Base-by-base conservation (phyloP, 2,888 invertebrate genomes). In the Latheticus oryzae region DNA sequence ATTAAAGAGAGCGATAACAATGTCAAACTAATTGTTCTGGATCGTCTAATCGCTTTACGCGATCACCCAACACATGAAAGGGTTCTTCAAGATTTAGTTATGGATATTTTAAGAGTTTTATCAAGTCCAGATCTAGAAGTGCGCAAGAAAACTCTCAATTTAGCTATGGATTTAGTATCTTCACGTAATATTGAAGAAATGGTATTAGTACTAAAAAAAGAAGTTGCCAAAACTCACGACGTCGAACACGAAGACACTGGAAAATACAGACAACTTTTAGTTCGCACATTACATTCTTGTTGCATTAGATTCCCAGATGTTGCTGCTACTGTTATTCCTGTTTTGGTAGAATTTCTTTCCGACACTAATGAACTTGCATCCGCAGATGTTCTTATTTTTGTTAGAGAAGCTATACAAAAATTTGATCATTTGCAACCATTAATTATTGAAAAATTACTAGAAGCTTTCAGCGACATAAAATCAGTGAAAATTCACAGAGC, bases 1-100 rank as follows among this genome's bases (percentile, higher is more conserved):
- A 92, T 98, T n/a, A 99, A 98, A 79, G 99, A 99, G 78, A 97
- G 97, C 79, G 99, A 99, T 79, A 99, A 99, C 81, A 99, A 99
- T 82, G 98, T 99, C 8, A 99, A 99, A 81, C 83, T 99, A 54
- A 99, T 99, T 68, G 98, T 99, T 4, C 82, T 99, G 70, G 97
- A 97, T 72, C 87, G 97, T 11, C 82, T 99, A 61, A 89, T 94
- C 65, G 91, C 92, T 1, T 85, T 99, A 76, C 89, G 90, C 62
- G 93, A 91, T 60, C 86, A 88, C 69, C 89, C 91, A 11, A 85
- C 86, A 42, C 92, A 91, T 77, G 95, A 95, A 72, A 88, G 93
- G 63, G 93, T 95, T 9, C 84, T 94, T 57, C 88, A 89, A 64
- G 95, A 93, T 71, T 83, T 95, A 9, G 95, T 98, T 33, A 99